Base-by-base conservation (phyloP, 1,140 invertebrate genomes). In the Sinonovacula constricta region DNA sequence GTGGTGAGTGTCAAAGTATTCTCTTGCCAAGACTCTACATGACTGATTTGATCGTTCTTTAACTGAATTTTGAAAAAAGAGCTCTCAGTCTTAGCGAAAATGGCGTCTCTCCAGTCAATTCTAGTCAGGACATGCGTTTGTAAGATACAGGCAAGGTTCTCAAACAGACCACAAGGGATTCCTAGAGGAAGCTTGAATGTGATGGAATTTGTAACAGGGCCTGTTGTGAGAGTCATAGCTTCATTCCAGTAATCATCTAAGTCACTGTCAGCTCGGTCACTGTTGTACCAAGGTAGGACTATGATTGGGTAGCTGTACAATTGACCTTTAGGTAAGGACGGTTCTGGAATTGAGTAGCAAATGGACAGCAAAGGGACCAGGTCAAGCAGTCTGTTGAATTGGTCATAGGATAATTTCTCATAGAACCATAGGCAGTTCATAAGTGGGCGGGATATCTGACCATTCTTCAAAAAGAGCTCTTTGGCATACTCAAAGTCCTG, bases 391-490 rank as follows among this genome's bases (percentile, higher is more conserved):
- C 86, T 81, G 31, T 83, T 75, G 22, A 89, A 83, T 10, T 81
- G 59, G 24, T 85, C 78, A 53, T 88, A 78, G 22, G 67, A 75
- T 0, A 88, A 66, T 15, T 83, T 69, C 34, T 88, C 79, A 60
- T 87, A 87, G 67, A 89, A 91, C 87, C 86, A 89, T 5, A 91
- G 68, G 53, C 86, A 87, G 75, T 85, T 85, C 22, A 91, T 84
- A n/a, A 91, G 68, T 26, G 87, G 88, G 39, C 89, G 78, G 1
- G 88, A 88, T 24, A 91, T 84, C 70, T 90, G 83, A 18, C 90
- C 90, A 66, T 82, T 77, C 36, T 68, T 74, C 10, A 84, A 59
- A 66, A 91, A 87, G 1, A 86, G 53, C 22, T 86, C 75, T 30
- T 75, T 79, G 18, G 80, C 82, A n/a, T 80, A 69, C 22, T 84